Evolutionary conservation across 2,113 vertebrate species (phyloP).

Genomic region (Marcusenius ussheri): DNA sequence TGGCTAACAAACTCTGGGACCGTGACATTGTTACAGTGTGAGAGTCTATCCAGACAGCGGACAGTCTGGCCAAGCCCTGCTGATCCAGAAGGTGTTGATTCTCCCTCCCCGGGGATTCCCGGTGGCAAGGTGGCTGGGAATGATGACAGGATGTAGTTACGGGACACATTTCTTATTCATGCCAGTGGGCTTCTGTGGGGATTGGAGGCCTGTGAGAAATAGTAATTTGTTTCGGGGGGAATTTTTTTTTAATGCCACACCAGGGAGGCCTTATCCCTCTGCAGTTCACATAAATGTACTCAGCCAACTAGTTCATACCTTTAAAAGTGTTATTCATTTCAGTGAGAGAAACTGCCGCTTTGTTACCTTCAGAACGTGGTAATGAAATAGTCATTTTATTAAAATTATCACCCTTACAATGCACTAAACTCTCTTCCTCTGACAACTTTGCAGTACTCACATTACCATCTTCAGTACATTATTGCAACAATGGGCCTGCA

Average conservation of each 20-base stretch:
- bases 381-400: neutral
- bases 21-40: conserved; percentile 40
- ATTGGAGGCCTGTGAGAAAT: conserved; percentile 48
- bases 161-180: conserved; percentile 59
- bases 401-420: neutral
- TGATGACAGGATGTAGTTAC: conserved; percentile 54
- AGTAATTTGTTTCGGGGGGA: conserved; percentile 38
- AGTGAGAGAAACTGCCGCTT: neutral
- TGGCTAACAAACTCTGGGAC: conserved; percentile 56
- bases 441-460: neutral
- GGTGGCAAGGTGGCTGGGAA: conserved; percentile 40
- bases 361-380: neutral
- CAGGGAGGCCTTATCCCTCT: conserved; percentile 42
- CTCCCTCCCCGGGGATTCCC: conserved; percentile 31
- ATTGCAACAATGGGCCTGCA: neutral
- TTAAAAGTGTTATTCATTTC: neutral
- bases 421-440: neutral
- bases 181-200: conserved; percentile 46
- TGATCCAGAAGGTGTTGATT: conserved; percentile 31
- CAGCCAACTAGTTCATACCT: neutral
- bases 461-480: neutral
- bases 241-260: conserved; percentile 50
- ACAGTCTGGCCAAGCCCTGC: conserved; percentile 41
- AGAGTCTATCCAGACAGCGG: conserved; percentile 52
- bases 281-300: conserved; percentile 19